These are phyloP conservation scores for Romanogobio albipinnatus DNA, from an alignment of 2,113 vertebrate species.

Conservation along the genomic window DNA sequence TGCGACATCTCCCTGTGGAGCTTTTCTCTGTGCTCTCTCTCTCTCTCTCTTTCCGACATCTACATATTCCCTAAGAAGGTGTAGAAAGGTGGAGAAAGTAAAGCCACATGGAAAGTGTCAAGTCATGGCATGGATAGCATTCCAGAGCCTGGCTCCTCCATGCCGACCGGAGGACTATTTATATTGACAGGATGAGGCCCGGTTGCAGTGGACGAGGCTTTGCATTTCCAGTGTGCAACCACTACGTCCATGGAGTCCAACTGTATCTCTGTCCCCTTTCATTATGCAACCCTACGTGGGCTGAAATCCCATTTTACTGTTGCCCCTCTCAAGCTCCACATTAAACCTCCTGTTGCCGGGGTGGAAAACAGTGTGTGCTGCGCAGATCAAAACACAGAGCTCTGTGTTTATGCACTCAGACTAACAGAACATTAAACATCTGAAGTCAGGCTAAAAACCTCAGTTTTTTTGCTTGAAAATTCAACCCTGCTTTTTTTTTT, in stretches of 20 bases:
- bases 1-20: background rate
- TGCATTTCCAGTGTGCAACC: constrained; percentile 18
- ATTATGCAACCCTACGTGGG: constrained; percentile 16
- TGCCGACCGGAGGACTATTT: constrained; percentile 72
- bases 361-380: background rate
- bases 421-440: background rate
- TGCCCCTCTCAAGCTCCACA: background rate
- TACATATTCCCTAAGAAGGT: constrained; percentile 73
- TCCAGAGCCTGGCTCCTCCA: constrained; percentile 69
- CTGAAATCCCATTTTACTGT: background rate
- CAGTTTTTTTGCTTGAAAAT: background rate
- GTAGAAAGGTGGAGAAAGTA: constrained; percentile 62
- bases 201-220: constrained; percentile 40
- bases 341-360: constrained; percentile 4
- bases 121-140: constrained; percentile 73
- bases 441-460: background rate
- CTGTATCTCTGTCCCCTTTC: constrained; percentile 15
- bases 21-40: background rate
- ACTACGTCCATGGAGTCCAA: background rate
- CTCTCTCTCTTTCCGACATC: constrained; percentile 46
- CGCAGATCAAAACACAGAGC: background rate
- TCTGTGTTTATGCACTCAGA: background rate
- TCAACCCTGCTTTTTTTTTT: background rate
- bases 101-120: constrained; percentile 62
- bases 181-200: constrained; percentile 72